Evolutionary conservation across 2,888 invertebrate genomes (phyloP).

Genomic region (Callimorpha dominula): DNA sequence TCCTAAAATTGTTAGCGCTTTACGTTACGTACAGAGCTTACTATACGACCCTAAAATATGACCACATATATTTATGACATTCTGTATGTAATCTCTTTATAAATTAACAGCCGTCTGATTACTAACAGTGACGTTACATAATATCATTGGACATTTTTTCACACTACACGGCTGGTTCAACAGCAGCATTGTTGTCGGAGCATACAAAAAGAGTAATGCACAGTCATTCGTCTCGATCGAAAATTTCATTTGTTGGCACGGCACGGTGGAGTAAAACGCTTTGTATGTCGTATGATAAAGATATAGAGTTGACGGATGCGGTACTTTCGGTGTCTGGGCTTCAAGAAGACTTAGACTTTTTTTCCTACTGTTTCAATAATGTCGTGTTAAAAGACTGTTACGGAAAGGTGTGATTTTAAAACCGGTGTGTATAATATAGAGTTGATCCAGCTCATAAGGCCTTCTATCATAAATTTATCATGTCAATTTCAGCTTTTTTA

Average conservation of each 20-base stretch:
- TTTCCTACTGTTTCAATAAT: not conserved
- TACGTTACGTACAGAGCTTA: too few relatives aligned
- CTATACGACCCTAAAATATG: too few relatives aligned
- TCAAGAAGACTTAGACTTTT: constrained; percentile 28
- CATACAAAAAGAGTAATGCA: constrained; percentile 77
- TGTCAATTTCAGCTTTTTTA: not conserved
- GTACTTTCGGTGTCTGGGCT: constrained; percentile 32
- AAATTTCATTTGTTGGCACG: constrained; percentile 79
- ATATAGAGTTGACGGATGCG: constrained; percentile 63
- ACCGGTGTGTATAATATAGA: not conserved
- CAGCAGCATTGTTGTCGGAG: constrained; percentile 69
- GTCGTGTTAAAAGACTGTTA: not conserved
- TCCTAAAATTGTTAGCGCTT: too few relatives aligned
- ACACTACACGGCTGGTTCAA: constrained; percentile 64
- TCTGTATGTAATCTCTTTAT: constrained; percentile 2
- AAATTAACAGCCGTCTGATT: constrained; percentile 6
- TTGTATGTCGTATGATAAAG: constrained; percentile 66
- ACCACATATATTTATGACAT: too few relatives aligned
- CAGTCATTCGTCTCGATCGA: constrained; percentile 78
- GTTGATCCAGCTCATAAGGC: too few relatives aligned
- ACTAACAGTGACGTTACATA: constrained; percentile 25
- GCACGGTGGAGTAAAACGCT: constrained; percentile 62
- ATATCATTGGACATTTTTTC: constrained; percentile 36
- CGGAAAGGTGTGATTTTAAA: fast-evolving
- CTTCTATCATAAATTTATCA: not conserved